Evolutionary conservation across 2,888 invertebrate genomes (phyloP).

Genomic region (Catocala sponsa): DNA sequence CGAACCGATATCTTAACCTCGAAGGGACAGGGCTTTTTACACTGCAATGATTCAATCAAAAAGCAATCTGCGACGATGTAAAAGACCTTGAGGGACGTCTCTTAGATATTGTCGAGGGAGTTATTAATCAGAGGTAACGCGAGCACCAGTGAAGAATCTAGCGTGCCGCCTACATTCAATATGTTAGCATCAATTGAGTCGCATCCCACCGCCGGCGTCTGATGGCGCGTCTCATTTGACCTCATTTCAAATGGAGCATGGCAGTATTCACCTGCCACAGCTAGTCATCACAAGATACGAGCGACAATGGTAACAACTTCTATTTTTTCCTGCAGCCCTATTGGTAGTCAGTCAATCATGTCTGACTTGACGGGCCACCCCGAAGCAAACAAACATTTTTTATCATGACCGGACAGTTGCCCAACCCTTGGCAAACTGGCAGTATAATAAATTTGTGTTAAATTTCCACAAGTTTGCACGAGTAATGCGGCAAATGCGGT

Average conservation of each 20-base stretch:
- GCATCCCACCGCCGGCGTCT: slow-evolving; percentile 62
- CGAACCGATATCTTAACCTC: slow-evolving; percentile 12
- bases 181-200: slow-evolving; percentile 68
- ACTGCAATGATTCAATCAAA: slow-evolving; percentile 26
- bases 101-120: slow-evolving; percentile 19
- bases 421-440: not conserved
- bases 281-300: slow-evolving; percentile 25
- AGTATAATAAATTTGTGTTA: slow-evolving; percentile 17
- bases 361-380: not conserved
- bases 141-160: slow-evolving; percentile 56
- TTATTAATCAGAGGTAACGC: slow-evolving; percentile 47
- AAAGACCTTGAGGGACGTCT: slow-evolving; percentile 27
- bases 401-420: slow-evolving; percentile 7
- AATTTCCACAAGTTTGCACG: slow-evolving; percentile 24
- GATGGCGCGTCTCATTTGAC: slow-evolving; percentile 69
- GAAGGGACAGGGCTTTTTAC: slow-evolving; percentile 17
- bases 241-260: slow-evolving; percentile 69
- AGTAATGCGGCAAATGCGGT: slow-evolving; percentile 11
- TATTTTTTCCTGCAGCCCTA: slow-evolving; percentile 15
- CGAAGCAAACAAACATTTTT: slow-evolving; percentile 9
- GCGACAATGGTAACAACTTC: slow-evolving; percentile 20
- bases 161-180: slow-evolving; percentile 68
- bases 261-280: slow-evolving; percentile 61
- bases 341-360: slow-evolving; percentile 13
- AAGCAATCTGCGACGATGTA: slow-evolving; percentile 17